Conservation (phyloP, 2,888 invertebrate genomes). For the Cataglyphis livida region DNA sequence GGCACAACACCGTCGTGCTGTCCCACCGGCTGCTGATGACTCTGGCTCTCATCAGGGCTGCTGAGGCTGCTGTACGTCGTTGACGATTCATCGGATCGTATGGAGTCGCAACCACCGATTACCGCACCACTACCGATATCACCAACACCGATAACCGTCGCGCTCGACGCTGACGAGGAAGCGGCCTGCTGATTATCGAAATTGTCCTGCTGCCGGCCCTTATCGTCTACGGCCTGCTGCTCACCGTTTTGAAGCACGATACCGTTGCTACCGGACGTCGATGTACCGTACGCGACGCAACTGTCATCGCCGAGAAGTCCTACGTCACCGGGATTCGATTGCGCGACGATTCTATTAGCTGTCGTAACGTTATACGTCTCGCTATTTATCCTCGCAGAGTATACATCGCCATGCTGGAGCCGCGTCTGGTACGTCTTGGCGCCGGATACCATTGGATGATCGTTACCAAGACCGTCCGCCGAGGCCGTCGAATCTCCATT, state of each 20-base stretch:
- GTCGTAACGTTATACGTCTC: slow-evolving; percentile 48
- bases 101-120: slow-evolving; percentile 86
- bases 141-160: slow-evolving; percentile 56
- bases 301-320: slow-evolving; percentile 65
- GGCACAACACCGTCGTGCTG: slow-evolving; percentile 67
- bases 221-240: slow-evolving; percentile 67
- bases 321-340: slow-evolving; percentile 57
- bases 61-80: slow-evolving; percentile 86
- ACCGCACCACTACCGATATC: slow-evolving; percentile 54
- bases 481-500: slow-evolving; percentile 22
- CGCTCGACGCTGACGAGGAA: slow-evolving; percentile 55
- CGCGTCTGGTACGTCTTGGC: slow-evolving; percentile 65
- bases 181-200: slow-evolving; percentile 66
- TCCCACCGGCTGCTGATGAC: slow-evolving; percentile 74
- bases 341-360: slow-evolving; percentile 57
- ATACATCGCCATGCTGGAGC: slow-evolving; percentile 59
- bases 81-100: slow-evolving; percentile 88
- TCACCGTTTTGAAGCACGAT: slow-evolving; percentile 65
- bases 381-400: slow-evolving; percentile 45
- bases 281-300: slow-evolving; percentile 64
- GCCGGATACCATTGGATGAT: slow-evolving; percentile 51
- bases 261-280: slow-evolving; percentile 45
- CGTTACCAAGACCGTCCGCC: slow-evolving; percentile 56
- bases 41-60: slow-evolving; percentile 84
- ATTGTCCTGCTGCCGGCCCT: slow-evolving; percentile 71